phyloP scores from a whole-genome alignment of 2,797 vertebrate genomes.

The Gouania willdenowi region DNA sequence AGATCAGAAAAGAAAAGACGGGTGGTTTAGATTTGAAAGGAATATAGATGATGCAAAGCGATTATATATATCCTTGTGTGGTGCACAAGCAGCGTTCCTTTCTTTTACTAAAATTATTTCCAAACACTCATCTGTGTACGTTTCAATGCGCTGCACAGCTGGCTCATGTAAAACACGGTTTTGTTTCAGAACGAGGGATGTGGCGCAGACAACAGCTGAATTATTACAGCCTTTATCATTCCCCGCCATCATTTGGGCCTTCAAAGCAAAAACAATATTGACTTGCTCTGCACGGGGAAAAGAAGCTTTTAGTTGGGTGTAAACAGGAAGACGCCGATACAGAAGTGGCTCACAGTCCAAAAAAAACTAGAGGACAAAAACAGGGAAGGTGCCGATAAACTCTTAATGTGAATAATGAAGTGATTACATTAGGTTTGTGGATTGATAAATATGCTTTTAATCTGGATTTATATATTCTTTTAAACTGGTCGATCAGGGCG shows the following conservation, averaged over 20 bases:
- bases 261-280: slow-evolving; percentile 15
- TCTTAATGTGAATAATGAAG: no score
- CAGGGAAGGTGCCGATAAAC: slow-evolving; percentile 13
- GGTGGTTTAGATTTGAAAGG: no score
- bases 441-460: no score
- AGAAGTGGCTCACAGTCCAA: slow-evolving; percentile 22
- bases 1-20: no score
- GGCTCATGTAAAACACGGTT: slow-evolving; percentile 14
- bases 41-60: no score
- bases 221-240: slow-evolving; percentile 23
- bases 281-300: slow-evolving; percentile 31
- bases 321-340: slow-evolving; percentile 61
- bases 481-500: no score
- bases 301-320: slow-evolving; percentile 25
- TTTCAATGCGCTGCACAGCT: slow-evolving; percentile 11
- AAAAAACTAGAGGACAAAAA: background rate
- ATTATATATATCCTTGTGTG: no score
- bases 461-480: no score
- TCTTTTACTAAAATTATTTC: no score
- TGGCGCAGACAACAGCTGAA: slow-evolving; percentile 39
- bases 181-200: slow-evolving; percentile 28
- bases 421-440: no score
- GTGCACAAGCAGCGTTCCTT: no score
- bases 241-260: background rate
- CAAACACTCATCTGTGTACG: background rate